Conservation (phyloP, 1,140 invertebrate genomes). For the Dreissena rostriformis region DNA sequence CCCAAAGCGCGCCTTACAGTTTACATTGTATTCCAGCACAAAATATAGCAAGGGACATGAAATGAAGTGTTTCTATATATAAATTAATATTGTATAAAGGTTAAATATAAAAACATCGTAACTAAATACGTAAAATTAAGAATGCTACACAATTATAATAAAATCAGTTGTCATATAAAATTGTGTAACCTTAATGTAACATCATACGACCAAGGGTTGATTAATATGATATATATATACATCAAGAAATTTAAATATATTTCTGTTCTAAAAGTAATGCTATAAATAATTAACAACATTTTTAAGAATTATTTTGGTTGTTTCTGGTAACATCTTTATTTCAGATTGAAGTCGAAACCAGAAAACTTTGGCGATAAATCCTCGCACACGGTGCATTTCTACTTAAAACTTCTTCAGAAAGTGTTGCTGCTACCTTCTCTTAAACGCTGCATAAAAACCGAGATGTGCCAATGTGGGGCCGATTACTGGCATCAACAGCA, state of each 20-base stretch:
- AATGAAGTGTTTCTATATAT: not conserved
- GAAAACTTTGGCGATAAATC: not conserved
- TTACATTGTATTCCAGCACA: not conserved
- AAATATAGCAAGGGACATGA: not conserved
- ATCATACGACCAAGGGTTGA: no score
- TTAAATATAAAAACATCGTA: not conserved
- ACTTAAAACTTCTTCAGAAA: not conserved
- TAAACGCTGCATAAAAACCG: slow-evolving; percentile 51
- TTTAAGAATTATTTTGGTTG: no score
- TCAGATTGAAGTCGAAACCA: not conserved
- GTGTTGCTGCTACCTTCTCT: slow-evolving; percentile 49
- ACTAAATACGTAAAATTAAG: no score
- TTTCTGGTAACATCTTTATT: not conserved
- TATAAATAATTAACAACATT: not conserved
- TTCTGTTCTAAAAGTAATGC: not conserved
- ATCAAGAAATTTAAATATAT: not conserved
- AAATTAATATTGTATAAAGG: not conserved
- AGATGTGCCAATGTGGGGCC: slow-evolving; percentile 46
- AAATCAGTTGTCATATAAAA: no score
- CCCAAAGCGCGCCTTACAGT: no score
- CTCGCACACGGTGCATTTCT: not conserved
- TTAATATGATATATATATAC: no score
- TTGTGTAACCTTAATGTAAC: no score
- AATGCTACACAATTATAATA: no score
- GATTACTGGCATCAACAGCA: slow-evolving; percentile 61